A percentile compares a stretch with the other conserved stretches of the same genome.
Evolutionary conservation across 2,797 vertebrate species (phyloP).

Genomic region (Clamator glandarius): DNA sequence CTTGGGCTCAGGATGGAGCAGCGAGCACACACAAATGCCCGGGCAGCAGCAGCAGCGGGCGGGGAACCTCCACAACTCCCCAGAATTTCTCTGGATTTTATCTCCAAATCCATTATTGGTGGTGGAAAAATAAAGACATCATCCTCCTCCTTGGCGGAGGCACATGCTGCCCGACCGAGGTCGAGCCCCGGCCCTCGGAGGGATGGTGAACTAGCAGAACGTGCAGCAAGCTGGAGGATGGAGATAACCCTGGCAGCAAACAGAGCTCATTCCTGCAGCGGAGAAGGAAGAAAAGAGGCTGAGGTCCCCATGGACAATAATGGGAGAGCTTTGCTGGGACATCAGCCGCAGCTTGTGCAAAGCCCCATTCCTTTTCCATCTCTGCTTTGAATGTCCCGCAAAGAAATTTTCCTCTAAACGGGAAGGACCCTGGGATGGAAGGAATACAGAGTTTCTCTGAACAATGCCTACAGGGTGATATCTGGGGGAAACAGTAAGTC

Average conservation of each 20-base stretch:
- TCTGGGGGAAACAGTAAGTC: background rate
- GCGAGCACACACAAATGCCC: rapidly evolving
- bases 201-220: background rate
- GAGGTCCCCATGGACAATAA: background rate
- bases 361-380: background rate
- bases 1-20: background rate
- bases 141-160: background rate
- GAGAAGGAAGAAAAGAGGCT: background rate
- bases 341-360: background rate
- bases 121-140: background rate
- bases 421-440: background rate
- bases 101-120: background rate
- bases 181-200: background rate
- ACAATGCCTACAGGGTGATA: rapidly evolving
- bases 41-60: background rate
- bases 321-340: background rate
- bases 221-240: conserved; percentile 49
- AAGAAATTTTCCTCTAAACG: background rate
- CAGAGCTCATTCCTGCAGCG: background rate
- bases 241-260: conserved; percentile 39
- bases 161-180: background rate
- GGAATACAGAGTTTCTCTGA: background rate
- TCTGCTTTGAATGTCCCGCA: background rate
- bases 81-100: background rate
- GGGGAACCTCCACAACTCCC: background rate